Conservation (phyloP, 2,888 invertebrate species). For the Hetaerina titia region DNA sequence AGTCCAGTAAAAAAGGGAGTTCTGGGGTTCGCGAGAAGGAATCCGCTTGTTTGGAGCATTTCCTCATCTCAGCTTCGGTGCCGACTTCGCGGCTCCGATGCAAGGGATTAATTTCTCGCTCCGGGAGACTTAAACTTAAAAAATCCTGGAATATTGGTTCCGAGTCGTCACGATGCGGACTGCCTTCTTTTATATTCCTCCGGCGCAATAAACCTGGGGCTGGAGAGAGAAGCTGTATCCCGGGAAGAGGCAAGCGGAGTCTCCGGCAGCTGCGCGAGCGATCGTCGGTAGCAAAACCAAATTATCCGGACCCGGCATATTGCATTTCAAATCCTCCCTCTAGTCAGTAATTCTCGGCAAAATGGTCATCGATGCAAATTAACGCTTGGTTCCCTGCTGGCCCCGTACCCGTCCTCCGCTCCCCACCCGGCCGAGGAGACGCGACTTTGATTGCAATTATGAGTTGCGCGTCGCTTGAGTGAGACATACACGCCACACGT, state of each 20-base stretch:
- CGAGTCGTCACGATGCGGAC: neutral
- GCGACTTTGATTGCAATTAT: conserved; percentile 20
- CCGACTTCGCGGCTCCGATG: neutral
- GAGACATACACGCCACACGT: neutral
- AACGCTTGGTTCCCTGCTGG: neutral
- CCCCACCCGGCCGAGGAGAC: neutral
- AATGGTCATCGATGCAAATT: conserved; percentile 19
- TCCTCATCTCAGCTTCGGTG: neutral
- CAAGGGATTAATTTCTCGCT: neutral
- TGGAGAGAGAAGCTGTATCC: neutral
- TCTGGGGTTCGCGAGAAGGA: too few relatives aligned
- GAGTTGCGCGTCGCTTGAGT: neutral
- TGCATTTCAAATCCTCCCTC: neutral
- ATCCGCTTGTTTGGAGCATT: neutral
- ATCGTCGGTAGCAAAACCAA: neutral
- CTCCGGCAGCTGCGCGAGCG: neutral
- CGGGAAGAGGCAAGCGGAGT: too few relatives aligned
- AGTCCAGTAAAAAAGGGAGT: too few relatives aligned
- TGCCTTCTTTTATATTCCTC: neutral
- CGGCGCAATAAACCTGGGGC: neutral
- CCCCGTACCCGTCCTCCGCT: too few relatives aligned
- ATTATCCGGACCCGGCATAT: neutral
- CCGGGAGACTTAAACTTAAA: neutral
- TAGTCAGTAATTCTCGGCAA: neutral
- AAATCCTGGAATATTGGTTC: neutral